Conservation (phyloP, 37 sponge, comb jelly and placozoan genomes). For the Aphrocallistes beatrix region DNA sequence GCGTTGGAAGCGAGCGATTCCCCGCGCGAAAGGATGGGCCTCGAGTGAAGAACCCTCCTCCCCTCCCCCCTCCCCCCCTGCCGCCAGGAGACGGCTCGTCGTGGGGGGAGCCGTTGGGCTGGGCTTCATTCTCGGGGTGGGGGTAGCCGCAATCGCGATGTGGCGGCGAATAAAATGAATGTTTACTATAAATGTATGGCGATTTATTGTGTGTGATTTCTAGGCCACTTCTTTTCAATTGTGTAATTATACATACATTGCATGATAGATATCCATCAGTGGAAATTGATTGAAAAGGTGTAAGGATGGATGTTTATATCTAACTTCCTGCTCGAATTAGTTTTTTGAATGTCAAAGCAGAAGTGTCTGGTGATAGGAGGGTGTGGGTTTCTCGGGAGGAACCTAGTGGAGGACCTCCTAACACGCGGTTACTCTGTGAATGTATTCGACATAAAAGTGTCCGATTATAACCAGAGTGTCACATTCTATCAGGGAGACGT, state of each 20-base stretch:
- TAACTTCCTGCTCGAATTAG: neutral
- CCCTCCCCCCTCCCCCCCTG: neutral
- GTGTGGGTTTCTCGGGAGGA: conserved; percentile 76
- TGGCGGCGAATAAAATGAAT: neutral
- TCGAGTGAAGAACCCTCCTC: neutral
- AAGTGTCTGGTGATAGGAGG: conserved; percentile 70
- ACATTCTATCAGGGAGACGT: conserved; percentile 58
- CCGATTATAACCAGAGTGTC: conserved; percentile 37
- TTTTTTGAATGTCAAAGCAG: neutral
- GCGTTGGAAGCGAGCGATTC: conserved; percentile 82
- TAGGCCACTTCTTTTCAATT: neutral
- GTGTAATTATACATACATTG: neutral
- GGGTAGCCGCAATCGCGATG: neutral
- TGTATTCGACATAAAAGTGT: conserved; percentile 56
- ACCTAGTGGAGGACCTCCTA: conserved; percentile 59
- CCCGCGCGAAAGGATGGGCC: conserved; percentile 63
- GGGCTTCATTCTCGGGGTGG: neutral
- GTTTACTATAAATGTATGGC: neutral
- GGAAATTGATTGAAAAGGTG: no score
- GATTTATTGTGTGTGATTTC: neutral
- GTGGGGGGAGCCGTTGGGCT: neutral
- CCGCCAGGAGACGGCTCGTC: neutral
- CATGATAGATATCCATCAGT: no score
- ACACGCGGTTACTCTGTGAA: conserved; percentile 57
- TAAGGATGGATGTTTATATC: no score